A percentile compares a stretch with the other conserved stretches of the same genome.
phyloP scores from a whole-genome alignment of 1,140 invertebrate species.

The Euwallacea fornicatus region DNA sequence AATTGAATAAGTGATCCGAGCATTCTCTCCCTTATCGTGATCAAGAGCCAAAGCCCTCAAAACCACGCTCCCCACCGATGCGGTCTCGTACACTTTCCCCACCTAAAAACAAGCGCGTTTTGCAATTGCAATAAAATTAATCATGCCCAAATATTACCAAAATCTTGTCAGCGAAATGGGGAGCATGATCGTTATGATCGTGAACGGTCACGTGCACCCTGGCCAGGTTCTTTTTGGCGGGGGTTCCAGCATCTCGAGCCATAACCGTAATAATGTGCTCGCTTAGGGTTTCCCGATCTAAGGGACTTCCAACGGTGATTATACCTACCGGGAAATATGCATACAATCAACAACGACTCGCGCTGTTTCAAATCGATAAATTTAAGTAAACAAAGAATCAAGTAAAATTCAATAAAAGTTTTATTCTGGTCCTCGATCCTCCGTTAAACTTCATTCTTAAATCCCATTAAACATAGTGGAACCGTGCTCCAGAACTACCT shows the following conservation, averaged over 20 bases:
- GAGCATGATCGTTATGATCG: constrained; percentile 89
- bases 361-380: background rate
- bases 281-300: constrained; percentile 80
- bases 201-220: constrained; percentile 78
- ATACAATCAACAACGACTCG: background rate
- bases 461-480: too few relatives aligned
- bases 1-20: constrained; percentile 77
- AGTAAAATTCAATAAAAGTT: background rate
- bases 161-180: constrained; percentile 75
- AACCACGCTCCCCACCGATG: constrained; percentile 70
- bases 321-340: constrained; percentile 56
- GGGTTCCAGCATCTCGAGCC: constrained; percentile 87
- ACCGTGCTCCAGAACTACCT: too few relatives aligned
- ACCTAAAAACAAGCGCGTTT: constrained; percentile 50
- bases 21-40: constrained; percentile 80
- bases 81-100: constrained; percentile 75
- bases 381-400: background rate
- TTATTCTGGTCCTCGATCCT: background rate
- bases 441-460: background rate
- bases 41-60: constrained; percentile 77
- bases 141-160: constrained; percentile 50
- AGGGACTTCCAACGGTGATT: constrained; percentile 66
- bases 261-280: constrained; percentile 87
- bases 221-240: constrained; percentile 81
- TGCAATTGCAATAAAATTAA: background rate